Evolutionary conservation across 2,113 vertebrate species (phyloP), one percentile per base, ranked within the genome.

Genomic region (Protobothrops mucrosquamatus): DNA sequence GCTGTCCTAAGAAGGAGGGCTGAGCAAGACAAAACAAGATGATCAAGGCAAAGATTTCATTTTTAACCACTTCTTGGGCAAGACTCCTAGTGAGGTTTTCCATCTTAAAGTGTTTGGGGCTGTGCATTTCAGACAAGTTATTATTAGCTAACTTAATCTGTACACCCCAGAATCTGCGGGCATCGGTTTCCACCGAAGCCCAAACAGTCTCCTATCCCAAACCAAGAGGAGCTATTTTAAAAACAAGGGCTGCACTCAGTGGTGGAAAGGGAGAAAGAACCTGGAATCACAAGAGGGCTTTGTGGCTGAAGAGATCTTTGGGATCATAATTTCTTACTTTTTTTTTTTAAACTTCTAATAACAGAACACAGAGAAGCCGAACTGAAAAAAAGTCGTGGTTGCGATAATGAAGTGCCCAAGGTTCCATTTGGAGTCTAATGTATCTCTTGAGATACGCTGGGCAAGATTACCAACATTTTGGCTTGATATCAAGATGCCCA

Each of bases 191-290:
- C 59, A 55, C 34, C 59, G 22, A 74, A 92, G 24, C 34, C 61
- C 52, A 81, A 92, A 56, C n/a, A 43, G 59, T 22, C 51, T 92
- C 34, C 87, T 46, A 46, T 89, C 34, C 59, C 92, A 92, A 92
- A 88, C 34, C 52, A 22, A 48, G 34, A 89, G 48, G 52, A n/a
- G 92, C 92, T 92, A 81, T 89, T 92, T 92, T 89, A 34, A 81
- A 64, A 88, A 55, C 23, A 22, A 29, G 22, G 39, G 8, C 4
- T 29, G 51, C 2, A 4, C 22, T 64, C 48, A 55, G 91, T 64
- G 46, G 20, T 52, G 26, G 81, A 5, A 29, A 55, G 46, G 61
- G 22, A 88, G 61, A 29, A 43, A 88, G 14, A 87, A 51, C 34
- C 8, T 8, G 43, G 6, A 54, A 20, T 74, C 8, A 46, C 34